Evolutionary conservation across 2,888 invertebrate species (phyloP).

Genomic region (Gnatocerus cornutus): DNA sequence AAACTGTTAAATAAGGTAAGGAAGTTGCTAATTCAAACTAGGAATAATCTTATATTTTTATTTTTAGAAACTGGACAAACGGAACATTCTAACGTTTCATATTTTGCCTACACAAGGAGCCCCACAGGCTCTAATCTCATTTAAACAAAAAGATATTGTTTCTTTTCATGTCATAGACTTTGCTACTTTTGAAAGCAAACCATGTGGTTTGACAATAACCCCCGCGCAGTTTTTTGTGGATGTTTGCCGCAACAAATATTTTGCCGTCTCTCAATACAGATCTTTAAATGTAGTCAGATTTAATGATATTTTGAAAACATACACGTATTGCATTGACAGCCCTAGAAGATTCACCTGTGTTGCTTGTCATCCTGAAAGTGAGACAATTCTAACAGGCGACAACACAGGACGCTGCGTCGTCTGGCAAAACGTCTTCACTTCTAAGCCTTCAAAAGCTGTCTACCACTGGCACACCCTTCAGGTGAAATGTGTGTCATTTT

Average conservation of each 20-base stretch:
- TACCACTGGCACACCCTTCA: constrained; percentile 87
- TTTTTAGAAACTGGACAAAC: constrained; percentile 54
- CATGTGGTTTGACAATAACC: constrained; percentile 1
- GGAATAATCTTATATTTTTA: constrained; percentile 11
- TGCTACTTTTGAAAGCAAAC: background rate
- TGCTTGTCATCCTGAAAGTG: constrained; percentile 79
- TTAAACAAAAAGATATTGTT: constrained; percentile 45
- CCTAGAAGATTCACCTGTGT: constrained; percentile 75
- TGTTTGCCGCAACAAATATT: constrained; percentile 57
- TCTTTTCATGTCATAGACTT: constrained; percentile 49
- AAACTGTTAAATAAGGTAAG: constrained; percentile 72
- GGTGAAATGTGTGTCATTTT: constrained; percentile 79
- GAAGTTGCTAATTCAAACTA: too few species aligned
- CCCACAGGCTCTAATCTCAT: constrained; percentile 57
- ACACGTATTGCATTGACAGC: constrained; percentile 49
- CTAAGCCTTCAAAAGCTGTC: constrained; percentile 68
- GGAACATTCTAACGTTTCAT: constrained; percentile 55
- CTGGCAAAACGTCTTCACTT: constrained; percentile 74
- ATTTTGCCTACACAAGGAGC: constrained; percentile 53
- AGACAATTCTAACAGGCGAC: constrained; percentile 81
- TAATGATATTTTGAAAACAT: constrained; percentile 46
- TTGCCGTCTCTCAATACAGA: constrained; percentile 58
- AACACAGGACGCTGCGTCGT: constrained; percentile 77
- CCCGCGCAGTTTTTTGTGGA: constrained; percentile 53
- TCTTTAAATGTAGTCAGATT: constrained; percentile 57